Evolutionary conservation across 2,113 vertebrate species (phyloP).

Genomic region (Amphiprion ocellaris): DNA sequence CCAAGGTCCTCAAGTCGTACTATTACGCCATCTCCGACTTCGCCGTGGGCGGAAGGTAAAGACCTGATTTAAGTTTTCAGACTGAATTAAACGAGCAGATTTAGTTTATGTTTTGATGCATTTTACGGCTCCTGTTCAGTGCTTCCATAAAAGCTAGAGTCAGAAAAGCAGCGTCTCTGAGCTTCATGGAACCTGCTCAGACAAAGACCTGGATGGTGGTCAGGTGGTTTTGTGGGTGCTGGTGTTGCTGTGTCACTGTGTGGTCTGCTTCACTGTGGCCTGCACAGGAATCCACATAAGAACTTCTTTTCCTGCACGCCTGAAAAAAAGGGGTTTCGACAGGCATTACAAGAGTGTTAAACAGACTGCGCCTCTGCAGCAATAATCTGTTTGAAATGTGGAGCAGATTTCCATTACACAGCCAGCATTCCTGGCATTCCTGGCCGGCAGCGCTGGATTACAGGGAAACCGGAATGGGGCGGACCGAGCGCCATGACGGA

Average conservation of each 20-base stretch:
- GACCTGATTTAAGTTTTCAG: background rate
- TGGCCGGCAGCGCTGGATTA: conserved; percentile 73
- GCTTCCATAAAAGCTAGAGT: background rate
- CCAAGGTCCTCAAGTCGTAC: conserved; percentile 98
- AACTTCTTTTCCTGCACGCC: conserved; percentile 16
- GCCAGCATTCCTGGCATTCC: conserved; percentile 83
- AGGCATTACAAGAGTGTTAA: conserved; percentile 37
- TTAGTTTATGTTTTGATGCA: background rate
- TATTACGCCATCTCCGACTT: conserved; percentile 99
- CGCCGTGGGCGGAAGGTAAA: conserved; percentile 96
- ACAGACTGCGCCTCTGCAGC: conserved; percentile 37
- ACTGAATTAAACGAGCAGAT: background rate
- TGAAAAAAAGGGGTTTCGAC: conserved; percentile 1
- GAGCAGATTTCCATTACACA: conserved; percentile 80
- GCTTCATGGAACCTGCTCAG: background rate
- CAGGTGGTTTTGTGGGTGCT: background rate
- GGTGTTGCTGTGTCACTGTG: conserved; percentile 17
- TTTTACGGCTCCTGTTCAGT: background rate
- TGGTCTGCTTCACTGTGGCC: conserved; percentile 17
- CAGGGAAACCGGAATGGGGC: conserved; percentile 64
- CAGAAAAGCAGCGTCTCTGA: no score
- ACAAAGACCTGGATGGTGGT: background rate
- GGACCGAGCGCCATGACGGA: conserved; percentile 28
- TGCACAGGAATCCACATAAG: background rate
- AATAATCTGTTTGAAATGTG: conserved; percentile 76